Evolutionary conservation across 2,113 vertebrate genomes (phyloP).

Genomic region (Eonycteris spelaea): DNA sequence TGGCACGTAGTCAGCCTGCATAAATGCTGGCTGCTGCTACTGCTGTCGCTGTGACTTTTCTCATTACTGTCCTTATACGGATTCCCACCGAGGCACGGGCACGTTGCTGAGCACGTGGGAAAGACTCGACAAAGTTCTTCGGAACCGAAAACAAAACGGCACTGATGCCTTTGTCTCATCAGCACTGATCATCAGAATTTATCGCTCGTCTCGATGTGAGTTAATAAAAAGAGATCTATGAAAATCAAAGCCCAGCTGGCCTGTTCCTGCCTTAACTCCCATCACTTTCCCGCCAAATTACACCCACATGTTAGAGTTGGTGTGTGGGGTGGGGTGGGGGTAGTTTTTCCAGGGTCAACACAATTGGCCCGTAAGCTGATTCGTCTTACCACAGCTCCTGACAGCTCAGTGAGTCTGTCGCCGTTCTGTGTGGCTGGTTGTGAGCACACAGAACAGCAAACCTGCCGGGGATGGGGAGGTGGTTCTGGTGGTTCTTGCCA

Average conservation of each 20-base stretch:
- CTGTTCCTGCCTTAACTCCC: background rate
- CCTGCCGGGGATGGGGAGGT: background rate
- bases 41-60: no score
- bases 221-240: background rate
- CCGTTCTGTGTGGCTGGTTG: background rate
- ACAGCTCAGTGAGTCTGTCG: background rate
- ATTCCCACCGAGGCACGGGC: background rate
- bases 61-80: background rate
- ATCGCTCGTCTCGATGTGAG: background rate
- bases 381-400: background rate
- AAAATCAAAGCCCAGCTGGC: background rate
- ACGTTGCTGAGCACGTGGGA: background rate
- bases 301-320: background rate
- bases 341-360: background rate
- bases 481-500: background rate
- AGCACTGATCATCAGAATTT: background rate
- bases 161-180: background rate
- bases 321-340: no score
- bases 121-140: background rate
- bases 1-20: fast-evolving
- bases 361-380: background rate
- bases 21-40: no score
- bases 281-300: background rate
- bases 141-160: background rate
- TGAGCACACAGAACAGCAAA: background rate